These are phyloP conservation scores for Takifugu rubripes DNA, from an alignment of 2,797 vertebrate species.

Conservation along the genomic window DNA sequence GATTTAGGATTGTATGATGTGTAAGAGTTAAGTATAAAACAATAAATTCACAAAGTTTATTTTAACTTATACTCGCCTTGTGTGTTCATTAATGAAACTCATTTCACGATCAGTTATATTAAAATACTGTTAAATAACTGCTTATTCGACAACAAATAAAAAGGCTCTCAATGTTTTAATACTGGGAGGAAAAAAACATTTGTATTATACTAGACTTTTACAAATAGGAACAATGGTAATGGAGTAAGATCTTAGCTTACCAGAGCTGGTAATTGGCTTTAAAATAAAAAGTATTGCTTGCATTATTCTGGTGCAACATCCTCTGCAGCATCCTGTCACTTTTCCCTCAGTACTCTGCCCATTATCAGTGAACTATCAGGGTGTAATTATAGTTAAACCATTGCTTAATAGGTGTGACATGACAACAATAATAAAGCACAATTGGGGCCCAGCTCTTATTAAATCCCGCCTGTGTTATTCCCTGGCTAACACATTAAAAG, in stretches of 20 bases:
- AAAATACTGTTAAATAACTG: too few species aligned
- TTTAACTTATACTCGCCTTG: slow-evolving; percentile 76
- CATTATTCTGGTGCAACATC: not conserved
- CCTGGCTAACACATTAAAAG: too few species aligned
- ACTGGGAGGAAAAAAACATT: too few species aligned
- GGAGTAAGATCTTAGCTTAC: too few species aligned
- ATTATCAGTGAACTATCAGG: not conserved
- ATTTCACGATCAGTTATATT: not conserved
- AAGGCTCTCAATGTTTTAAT: not conserved
- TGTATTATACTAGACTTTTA: too few species aligned
- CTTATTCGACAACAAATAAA: not conserved
- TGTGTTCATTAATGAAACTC: slow-evolving; percentile 26
- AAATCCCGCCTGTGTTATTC: too few species aligned
- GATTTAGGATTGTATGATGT: slow-evolving; percentile 82
- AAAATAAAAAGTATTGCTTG: not conserved
- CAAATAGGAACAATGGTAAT: too few species aligned
- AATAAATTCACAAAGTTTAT: slow-evolving; percentile 86
- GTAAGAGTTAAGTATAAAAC: slow-evolving; percentile 81
- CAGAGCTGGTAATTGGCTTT: not conserved
- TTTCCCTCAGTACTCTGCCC: not conserved
- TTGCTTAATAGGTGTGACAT: too few species aligned
- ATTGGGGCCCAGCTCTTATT: too few species aligned
- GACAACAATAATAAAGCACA: too few species aligned
- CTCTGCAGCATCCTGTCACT: not conserved
- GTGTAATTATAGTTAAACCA: slow-evolving; percentile 6